Percentiles rank a stretch among this genome's conserved stretches.
Conservation (phyloP, 2,888 invertebrate genomes). For the Nudaria mundana region DNA sequence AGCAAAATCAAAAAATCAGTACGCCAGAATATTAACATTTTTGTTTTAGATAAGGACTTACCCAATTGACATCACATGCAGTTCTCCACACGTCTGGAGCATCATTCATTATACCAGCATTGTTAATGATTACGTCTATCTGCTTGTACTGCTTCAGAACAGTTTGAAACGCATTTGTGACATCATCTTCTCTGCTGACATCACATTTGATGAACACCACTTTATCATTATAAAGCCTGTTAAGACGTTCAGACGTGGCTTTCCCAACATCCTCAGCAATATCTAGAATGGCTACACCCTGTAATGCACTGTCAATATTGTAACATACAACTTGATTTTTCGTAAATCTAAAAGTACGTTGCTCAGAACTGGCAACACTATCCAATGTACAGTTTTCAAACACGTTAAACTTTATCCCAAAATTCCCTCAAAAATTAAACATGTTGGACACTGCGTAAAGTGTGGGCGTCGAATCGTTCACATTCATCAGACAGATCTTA, state of each 20-base stretch:
- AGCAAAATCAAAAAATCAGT: not conserved
- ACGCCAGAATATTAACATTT: no score
- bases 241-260: constrained; percentile 32
- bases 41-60: no score
- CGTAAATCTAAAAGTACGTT: no score
- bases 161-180: constrained; percentile 15
- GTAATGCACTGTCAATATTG: not conserved
- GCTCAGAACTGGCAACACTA: no score
- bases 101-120: constrained; percentile 41
- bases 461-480: no score
- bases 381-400: no score
- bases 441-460: no score
- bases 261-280: constrained; percentile 41
- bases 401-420: no score
- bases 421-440: no score
- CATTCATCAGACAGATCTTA: no score
- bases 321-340: not conserved
- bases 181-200: constrained; percentile 20
- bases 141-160: constrained; percentile 13
- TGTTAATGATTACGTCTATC: constrained; percentile 16
- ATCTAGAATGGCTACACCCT: constrained; percentile 43
- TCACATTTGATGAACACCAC: constrained; percentile 26
- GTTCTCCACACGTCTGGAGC: constrained; percentile 25
- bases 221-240: constrained; percentile 24
- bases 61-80: constrained; percentile 36